Base-by-base conservation (phyloP, 64 coral and sea anemone genomes). In the Porites lutea region DNA sequence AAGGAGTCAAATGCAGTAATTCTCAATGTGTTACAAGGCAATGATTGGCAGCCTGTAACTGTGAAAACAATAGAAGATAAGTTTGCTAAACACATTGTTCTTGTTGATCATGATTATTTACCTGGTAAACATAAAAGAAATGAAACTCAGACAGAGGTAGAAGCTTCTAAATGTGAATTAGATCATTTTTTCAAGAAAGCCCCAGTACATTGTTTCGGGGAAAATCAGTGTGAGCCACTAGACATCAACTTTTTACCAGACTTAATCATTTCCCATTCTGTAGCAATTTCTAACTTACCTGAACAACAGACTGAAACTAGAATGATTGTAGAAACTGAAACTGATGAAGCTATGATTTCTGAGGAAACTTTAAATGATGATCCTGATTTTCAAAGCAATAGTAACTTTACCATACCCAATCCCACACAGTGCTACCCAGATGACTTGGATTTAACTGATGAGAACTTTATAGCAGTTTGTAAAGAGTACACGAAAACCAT, bases 81-180 rank as follows among this genome's bases (percentile, higher is more conserved):
- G 63, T 62, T 18, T 57, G 45, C 52, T 76, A 77, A 78, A 61
- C 71, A 89, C 49, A 78, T 12, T 65, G 76, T 89, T 62, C 75
- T 59, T 59, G 22, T 77, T 75, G 87, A 89, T 62, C 87, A 89
- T 59, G 87, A 89, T 89, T 89, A 89, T 45, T 43, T 76, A 15
- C 22, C 54, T 60, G 52, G 15, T 89, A 58, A 55, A 55, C 53
- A 55, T 55, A 55, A 55, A 55, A 55, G 53, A 55, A 55, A 55
- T 55, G 53, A 55, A 55, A 55, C 53, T 55, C 53, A 55, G 53
- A 55, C 53, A 55, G 53, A 55, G 53, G 2, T 51, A 77, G 76
- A 77, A 78, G 20, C 21, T 18, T 59, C 76, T 37, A 77, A 53
- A 61, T 37, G 54, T 52, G 74, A 77, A 54, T 75, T 43, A 88